These are phyloP conservation scores for Eupsilia transversa DNA, from an alignment of 2,888 invertebrate species.

Conservation along the genomic window DNA sequence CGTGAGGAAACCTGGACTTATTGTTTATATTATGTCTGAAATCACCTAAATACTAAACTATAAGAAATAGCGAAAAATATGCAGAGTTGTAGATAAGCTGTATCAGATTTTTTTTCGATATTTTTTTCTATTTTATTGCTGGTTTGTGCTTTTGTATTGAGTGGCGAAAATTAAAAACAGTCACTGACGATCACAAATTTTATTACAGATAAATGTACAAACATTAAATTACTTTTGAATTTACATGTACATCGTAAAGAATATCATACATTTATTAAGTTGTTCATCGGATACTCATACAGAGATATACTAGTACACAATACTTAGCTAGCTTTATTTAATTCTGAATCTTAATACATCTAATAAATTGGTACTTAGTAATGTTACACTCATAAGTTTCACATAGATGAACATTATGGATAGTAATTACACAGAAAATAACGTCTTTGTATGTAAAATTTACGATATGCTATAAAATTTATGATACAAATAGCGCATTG, in stretches of 20 bases:
- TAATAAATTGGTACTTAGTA: constrained; percentile 55
- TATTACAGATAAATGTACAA: constrained; percentile 70
- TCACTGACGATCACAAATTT: constrained; percentile 68
- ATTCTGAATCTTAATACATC: constrained; percentile 44
- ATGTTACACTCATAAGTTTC: constrained; percentile 52
- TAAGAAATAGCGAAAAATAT: neutral
- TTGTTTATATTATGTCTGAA: too few relatives aligned
- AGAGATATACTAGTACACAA: constrained; percentile 49
- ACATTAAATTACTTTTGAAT: constrained; percentile 60
- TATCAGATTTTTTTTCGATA: neutral
- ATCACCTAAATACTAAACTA: neutral
- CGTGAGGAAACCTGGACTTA: too few relatives aligned
- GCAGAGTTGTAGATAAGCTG: neutral
- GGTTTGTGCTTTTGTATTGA: neutral
- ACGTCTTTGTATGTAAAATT: constrained; percentile 66
- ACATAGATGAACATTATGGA: constrained; percentile 58
- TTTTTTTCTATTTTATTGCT: neutral
- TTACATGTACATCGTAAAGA: constrained; percentile 48
- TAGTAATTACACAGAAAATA: constrained; percentile 60
- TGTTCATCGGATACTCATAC: constrained; percentile 51
- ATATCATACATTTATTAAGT: constrained; percentile 49
- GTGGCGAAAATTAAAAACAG: constrained; percentile 25
- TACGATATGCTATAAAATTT: constrained; percentile 84
- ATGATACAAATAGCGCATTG: constrained; percentile 88
- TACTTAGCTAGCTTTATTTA: constrained; percentile 57